Evolutionary conservation across 2,797 vertebrate species (phyloP), one percentile per base, ranked within the genome.

Genomic region (Pygocentrus nattereri): DNA sequence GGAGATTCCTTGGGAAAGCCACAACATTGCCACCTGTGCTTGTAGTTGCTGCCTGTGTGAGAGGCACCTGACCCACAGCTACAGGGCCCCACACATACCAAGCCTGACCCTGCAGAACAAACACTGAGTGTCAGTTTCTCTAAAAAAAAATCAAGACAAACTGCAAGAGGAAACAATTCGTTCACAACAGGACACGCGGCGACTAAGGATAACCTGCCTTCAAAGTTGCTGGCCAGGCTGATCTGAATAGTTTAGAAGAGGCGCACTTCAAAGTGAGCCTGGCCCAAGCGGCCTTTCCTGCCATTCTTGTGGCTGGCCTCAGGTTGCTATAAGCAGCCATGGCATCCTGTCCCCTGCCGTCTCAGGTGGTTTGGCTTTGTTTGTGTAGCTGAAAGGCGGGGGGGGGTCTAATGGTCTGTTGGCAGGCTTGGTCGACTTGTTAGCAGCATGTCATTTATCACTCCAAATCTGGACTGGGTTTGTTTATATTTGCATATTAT

Each of bases 81-180:
- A 49, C 78, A 58, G 73, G 67, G 73, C 83, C 85, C 27, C 41
- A 81, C 82, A 50, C 84, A 79, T 82, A 84, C 83, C 85, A 78
- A 58, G 78, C 78, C 81, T 74, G 84, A 84, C 90, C 90, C 90
- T 38, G 61, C 87, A 92, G 92, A 94, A 94, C 93, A 94, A 94
- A 93, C 88, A 87, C 82, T 84, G 80, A 83, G 93, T 96, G 95
- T 97, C 96, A 95, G 94, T 97, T 96, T 97, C 95, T 31, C 61
- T 41, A 64, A 91, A 92, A 88, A 96, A 87, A 95, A 93, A 92
- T 88, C 87, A 85, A 94, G 92, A 93, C 93, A 92, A 93, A 95
- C 95, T 96, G 95, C 97, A 97, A 91, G 92, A 97, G 97, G 98
- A 99, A 99, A 95, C 95, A 96, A 97, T 98, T 96, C 93, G 91